Conservation (phyloP, 2,113 vertebrate genomes). For the Pygoscelis antarcticus region DNA sequence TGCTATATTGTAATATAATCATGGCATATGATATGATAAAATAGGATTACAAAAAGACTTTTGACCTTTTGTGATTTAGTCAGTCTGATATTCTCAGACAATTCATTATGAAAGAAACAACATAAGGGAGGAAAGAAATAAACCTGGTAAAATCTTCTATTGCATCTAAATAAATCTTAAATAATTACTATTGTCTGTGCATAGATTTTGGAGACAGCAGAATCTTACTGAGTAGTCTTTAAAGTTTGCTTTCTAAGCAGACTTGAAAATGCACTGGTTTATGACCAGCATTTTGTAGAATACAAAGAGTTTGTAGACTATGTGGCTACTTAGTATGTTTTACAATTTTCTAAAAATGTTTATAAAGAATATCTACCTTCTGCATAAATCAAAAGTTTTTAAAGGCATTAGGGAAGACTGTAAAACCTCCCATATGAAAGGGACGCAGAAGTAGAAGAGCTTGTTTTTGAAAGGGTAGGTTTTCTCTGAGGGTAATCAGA, state of each 20-base stretch:
- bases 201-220: neutral
- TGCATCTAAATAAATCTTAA: neutral
- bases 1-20: neutral
- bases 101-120: neutral
- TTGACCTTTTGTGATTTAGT: conserved; percentile 9
- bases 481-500: neutral
- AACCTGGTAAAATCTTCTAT: neutral
- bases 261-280: neutral
- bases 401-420: neutral
- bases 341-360: neutral
- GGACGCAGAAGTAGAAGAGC: neutral
- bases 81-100: neutral
- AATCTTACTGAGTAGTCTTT: neutral
- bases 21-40: neutral
- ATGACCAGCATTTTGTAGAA: neutral
- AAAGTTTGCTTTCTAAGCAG: neutral
- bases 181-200: neutral
- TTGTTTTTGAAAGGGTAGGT: neutral
- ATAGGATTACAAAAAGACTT: conserved; percentile 11
- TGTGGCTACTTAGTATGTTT: neutral
- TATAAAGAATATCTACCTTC: neutral
- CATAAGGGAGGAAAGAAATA: conserved; percentile 6
- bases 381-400: neutral
- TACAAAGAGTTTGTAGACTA: neutral
- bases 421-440: neutral